A percentile compares a stretch with the other conserved stretches of the same genome.
Evolutionary conservation across 2,113 vertebrate genomes (phyloP).

Genomic region (Isurus oxyrinchus): DNA sequence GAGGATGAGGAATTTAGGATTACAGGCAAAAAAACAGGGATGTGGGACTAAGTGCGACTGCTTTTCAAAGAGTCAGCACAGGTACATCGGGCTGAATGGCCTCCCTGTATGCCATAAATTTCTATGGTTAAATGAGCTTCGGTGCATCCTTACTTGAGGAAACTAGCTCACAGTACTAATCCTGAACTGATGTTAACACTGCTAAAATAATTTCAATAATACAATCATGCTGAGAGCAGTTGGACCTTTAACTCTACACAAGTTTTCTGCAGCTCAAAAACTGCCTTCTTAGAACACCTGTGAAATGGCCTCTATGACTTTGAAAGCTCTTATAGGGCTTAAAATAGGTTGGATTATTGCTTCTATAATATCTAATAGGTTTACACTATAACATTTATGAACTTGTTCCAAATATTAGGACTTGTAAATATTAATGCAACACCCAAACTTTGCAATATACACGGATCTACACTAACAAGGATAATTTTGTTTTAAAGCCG

Average conservation of each 20-base stretch:
- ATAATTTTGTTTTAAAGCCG: background rate
- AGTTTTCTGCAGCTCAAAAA: background rate
- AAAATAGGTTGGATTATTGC: background rate
- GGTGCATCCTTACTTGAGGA: too few relatives aligned
- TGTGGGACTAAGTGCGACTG: too few relatives aligned
- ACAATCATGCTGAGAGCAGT: background rate
- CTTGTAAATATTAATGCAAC: background rate
- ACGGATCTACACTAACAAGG: background rate
- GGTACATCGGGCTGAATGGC: background rate
- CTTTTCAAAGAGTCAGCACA: background rate
- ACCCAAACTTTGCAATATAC: background rate
- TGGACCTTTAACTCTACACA: background rate
- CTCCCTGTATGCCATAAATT: background rate
- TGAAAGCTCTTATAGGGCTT: background rate
- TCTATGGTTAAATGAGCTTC: background rate
- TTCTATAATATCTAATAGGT: background rate
- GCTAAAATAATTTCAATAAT: background rate
- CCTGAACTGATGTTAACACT: background rate
- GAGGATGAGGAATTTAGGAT: too few relatives aligned
- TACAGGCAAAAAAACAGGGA: too few relatives aligned
- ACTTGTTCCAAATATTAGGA: background rate
- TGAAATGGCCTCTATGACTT: background rate
- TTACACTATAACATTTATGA: conserved; percentile 2
- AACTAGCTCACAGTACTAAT: background rate
- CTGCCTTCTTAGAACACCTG: background rate